Evolutionary conservation across 2,888 invertebrate species (phyloP).

Genomic region (Trichacis sp.): DNA sequence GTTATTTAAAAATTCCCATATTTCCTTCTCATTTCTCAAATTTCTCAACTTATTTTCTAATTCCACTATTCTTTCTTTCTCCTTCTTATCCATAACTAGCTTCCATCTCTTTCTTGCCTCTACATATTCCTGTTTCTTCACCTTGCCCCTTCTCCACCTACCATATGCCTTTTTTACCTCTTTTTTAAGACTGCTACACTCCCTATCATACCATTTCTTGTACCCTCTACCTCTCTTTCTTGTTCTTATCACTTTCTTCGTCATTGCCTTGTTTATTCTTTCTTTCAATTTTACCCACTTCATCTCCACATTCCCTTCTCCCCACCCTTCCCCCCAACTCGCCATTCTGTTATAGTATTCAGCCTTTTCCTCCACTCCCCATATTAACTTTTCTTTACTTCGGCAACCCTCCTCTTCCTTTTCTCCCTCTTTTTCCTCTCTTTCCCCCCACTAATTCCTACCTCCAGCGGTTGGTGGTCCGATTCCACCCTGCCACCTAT

Average conservation of each 20-base stretch:
- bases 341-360: slow-evolving; percentile 17
- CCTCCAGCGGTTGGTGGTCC: slow-evolving; percentile 22
- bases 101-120: background rate
- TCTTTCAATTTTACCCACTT: background rate
- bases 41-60: too few species aligned
- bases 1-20: too few species aligned
- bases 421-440: background rate
- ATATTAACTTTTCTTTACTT: slow-evolving; percentile 12
- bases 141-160: background rate
- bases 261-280: background rate
- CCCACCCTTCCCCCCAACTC: slow-evolving; percentile 22
- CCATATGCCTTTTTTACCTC: background rate
- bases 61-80: too few species aligned
- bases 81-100: too few species aligned
- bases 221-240: slow-evolving; percentile 6
- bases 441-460: background rate
- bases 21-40: background rate
- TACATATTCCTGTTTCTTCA: background rate
- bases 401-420: slow-evolving; percentile 29
- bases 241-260: background rate
- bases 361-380: background rate
- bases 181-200: background rate
- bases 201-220: background rate
- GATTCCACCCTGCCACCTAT: slow-evolving; percentile 20
- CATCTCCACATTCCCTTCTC: background rate